phyloP scores from a whole-genome alignment of 2,797 vertebrate genomes.

The Momotus momota region DNA sequence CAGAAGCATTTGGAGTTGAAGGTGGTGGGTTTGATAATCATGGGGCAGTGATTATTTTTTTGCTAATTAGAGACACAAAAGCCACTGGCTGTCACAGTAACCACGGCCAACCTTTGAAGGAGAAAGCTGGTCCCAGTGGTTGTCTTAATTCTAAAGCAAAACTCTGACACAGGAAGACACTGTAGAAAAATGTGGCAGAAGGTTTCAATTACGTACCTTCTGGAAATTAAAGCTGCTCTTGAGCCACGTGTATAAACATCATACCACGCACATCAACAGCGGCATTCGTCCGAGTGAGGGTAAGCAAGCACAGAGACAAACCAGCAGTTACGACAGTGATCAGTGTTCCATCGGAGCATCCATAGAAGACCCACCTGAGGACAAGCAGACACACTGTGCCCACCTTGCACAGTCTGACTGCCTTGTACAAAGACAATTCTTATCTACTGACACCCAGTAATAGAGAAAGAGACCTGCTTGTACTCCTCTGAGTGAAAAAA shows the following conservation, averaged over 20 bases:
- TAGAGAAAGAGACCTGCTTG: background rate
- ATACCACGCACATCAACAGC: too few species aligned
- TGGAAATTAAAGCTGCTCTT: background rate
- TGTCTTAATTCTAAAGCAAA: background rate
- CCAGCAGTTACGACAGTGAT: too few species aligned
- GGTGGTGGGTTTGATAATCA: background rate
- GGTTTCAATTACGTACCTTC: background rate
- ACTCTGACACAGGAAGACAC: background rate
- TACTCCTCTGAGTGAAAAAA: background rate
- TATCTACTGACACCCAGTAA: fast-evolving
- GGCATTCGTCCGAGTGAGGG: background rate
- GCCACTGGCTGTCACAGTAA: background rate
- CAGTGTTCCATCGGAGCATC: background rate
- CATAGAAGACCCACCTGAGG: background rate
- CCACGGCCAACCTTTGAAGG: background rate
- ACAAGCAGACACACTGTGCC: background rate
- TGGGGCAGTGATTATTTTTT: background rate
- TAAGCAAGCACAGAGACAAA: background rate
- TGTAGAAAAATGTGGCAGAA: background rate
- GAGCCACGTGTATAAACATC: background rate
- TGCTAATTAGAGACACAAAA: background rate
- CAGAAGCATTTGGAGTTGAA: background rate
- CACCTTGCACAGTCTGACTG: background rate
- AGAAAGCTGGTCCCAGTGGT: fast-evolving
- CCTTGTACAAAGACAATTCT: background rate